A percentile compares a stretch with the other conserved stretches of the same genome.
Evolutionary conservation across 1,140 invertebrate species (phyloP).

Genomic region (Portunus trituberculatus): DNA sequence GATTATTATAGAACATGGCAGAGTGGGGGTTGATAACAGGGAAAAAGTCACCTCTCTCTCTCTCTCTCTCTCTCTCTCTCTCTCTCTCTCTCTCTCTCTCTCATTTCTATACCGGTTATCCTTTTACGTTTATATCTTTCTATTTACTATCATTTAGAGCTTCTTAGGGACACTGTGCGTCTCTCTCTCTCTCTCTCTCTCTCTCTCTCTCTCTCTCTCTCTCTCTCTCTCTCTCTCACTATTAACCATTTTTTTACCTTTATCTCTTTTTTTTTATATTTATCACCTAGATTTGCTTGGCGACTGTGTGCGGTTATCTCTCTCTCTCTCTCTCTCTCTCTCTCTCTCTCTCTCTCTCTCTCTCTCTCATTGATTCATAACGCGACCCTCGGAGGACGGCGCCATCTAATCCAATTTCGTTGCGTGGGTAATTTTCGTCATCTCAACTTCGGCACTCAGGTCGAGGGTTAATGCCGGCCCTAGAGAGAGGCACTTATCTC

Average conservation of each 20-base stretch:
- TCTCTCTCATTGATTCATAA: slow-evolving; percentile 50
- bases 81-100: no score
- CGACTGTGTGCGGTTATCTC: not conserved
- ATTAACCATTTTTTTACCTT: not conserved
- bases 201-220: slow-evolving; percentile 25
- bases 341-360: slow-evolving; percentile 41
- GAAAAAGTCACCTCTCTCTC: not conserved
- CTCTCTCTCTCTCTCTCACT: not conserved
- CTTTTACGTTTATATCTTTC: no score
- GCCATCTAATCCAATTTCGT: slow-evolving; percentile 23
- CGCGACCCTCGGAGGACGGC: not conserved
- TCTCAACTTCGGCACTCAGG: not conserved
- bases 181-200: not conserved
- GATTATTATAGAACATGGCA: no score
- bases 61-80: not conserved
- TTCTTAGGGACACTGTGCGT: not conserved
- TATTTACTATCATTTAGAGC: no score
- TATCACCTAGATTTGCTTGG: no score
- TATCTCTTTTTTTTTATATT: no score
- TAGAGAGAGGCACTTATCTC: slow-evolving; percentile 4
- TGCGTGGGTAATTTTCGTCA: slow-evolving; percentile 32
- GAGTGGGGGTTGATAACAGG: not conserved
- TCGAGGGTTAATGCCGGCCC: not conserved
- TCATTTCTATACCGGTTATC: no score
- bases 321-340: not conserved